Evolutionary conservation across 2,113 vertebrate genomes (phyloP).

Genomic region (Callaeas wilsoni): DNA sequence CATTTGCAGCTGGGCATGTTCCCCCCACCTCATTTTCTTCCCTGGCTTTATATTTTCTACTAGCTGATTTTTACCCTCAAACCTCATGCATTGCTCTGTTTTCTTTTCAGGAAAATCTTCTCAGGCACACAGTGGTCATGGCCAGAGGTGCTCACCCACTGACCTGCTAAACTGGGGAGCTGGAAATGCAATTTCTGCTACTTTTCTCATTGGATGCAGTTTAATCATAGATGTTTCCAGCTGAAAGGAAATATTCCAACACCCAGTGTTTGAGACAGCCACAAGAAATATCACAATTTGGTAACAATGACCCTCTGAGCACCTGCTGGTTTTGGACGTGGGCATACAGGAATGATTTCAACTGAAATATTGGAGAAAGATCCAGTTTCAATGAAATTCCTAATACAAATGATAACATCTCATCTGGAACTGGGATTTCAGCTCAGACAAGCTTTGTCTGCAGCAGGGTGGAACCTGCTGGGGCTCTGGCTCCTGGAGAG

Average conservation of each 20-base stretch:
- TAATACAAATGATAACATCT: neutral
- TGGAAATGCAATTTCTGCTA: neutral
- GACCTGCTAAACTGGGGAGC: neutral
- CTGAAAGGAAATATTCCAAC: neutral
- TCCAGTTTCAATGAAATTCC: neutral
- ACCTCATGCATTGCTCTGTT: neutral
- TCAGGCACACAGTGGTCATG: rapidly evolving
- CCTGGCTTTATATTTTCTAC: neutral
- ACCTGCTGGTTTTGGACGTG: neutral
- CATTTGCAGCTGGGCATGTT: neutral
- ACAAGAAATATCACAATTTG: constrained; percentile 1
- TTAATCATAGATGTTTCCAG: constrained; percentile 44
- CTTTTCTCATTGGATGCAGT: constrained; percentile 1
- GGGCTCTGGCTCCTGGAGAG: neutral
- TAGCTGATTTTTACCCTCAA: neutral
- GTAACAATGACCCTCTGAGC: neutral
- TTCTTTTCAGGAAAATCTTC: neutral
- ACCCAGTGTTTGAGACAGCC: neutral
- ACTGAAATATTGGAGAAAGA: constrained; percentile 26
- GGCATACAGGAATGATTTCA: neutral
- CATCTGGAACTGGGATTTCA: neutral
- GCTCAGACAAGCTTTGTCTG: neutral
- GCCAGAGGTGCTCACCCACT: neutral
- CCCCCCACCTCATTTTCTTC: neutral
- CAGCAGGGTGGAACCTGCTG: neutral